Evolutionary conservation across 2,113 vertebrate genomes (phyloP).

Genomic region (Carassius gibelio): DNA sequence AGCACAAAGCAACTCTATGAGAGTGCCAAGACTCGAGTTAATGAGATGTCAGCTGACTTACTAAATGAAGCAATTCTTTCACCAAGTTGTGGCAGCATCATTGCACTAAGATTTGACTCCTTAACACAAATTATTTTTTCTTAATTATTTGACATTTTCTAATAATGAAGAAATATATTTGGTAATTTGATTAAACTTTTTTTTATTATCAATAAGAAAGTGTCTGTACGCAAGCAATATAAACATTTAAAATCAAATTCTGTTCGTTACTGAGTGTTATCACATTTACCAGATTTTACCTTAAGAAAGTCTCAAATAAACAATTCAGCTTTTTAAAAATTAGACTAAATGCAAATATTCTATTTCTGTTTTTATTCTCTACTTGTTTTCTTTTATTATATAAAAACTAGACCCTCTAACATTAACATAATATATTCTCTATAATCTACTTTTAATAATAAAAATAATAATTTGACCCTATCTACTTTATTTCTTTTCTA

Average conservation of each 20-base stretch:
- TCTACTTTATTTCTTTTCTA: too few species aligned
- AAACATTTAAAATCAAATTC: not conserved
- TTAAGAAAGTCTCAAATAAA: too few species aligned
- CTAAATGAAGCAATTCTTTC: constrained; percentile 21
- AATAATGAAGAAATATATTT: not conserved
- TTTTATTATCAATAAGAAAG: too few species aligned
- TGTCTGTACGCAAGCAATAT: too few species aligned
- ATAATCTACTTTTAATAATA: too few species aligned
- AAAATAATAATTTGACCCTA: too few species aligned
- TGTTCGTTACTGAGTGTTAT: not conserved
- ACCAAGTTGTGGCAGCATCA: not conserved
- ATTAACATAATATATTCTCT: too few species aligned
- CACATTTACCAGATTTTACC: too few species aligned
- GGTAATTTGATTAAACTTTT: too few species aligned
- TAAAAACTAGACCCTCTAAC: too few species aligned
- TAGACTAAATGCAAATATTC: not conserved
- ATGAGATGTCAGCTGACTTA: constrained; percentile 34
- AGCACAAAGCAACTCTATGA: constrained; percentile 34
- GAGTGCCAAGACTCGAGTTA: constrained; percentile 6
- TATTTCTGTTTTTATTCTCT: too few species aligned
- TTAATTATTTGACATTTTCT: not conserved
- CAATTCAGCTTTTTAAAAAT: not conserved
- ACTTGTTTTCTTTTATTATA: too few species aligned
- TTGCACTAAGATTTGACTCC: not conserved
- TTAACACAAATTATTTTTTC: not conserved